Base-by-base conservation (phyloP, 2,888 invertebrate species). In the Zaprionus lineosus region DNA sequence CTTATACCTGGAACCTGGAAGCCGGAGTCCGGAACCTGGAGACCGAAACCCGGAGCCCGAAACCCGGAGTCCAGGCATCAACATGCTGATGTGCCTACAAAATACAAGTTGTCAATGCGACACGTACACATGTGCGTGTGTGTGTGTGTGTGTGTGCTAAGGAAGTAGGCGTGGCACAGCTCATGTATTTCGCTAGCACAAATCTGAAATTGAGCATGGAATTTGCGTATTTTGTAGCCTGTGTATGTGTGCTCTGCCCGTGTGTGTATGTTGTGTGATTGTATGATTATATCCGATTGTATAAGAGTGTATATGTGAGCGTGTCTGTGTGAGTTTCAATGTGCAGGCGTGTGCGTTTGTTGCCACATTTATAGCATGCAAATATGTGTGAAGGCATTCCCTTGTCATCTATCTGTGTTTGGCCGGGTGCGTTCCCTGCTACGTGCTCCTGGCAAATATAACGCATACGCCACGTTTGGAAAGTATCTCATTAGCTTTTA, bases 161-260 rank as follows among this genome's bases (percentile, higher is more conserved):
- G 61, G 62, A 67, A 48, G 43, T 63, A 67, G 81, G 76, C 67
- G 67, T 77, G 70, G 51, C 63, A 6, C 28, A 41, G 58, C 56
- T 64, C 79, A 77, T 83, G 79, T 83, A 79, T 81, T 72, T 65
- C 73, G 83, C 65, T 67, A 72, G 70, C 78, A 79, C 77, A 81
- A 83, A 81, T 81, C 79, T 83, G 83, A 81, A 81, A 81, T 81
- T 83, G 79, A 83, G 83, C 77, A 79, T 83, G 83, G 83, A 83
- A 81, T 81, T 83, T 74, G 74, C 74, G 76, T 76, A 82, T 74
- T 71, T 66, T 70, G 70, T 69, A 56, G 72, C 72, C 65, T 39
- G 19, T 29, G 50, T 46, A 8, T 55, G 28, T 41, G 21, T n/a
- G n/a, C n/a, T 28, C 40, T 63, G 36, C 24, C 21, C 12, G 16